Evolutionary conservation across 37 sponge, comb jelly and placozoan genomes (phyloP), one percentile per base, ranked within the genome.

Genomic region (Theonella swinhoei): DNA sequence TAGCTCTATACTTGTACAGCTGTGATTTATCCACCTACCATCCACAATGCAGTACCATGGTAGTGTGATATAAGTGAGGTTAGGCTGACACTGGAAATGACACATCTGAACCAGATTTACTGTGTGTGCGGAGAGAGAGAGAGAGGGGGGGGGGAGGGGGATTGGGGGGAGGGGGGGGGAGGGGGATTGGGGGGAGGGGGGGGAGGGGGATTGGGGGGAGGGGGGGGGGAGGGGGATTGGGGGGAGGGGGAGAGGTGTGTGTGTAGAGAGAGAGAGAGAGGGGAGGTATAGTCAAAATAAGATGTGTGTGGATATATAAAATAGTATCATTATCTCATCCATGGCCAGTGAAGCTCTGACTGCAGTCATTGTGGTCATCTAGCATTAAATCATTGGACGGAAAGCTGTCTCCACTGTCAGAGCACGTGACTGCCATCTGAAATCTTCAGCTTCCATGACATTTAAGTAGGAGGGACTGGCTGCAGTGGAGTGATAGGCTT

Each of bases 21-120:
- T n/a, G n/a, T n/a, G n/a, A n/a, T n/a, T n/a, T n/a, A n/a, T n/a
- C n/a, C 36, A 42, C 68, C 30, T 77, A 88, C 88, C 88, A 58
- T 82, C 72, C 33, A 82, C 25, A 3, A 88, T 67, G 37, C 5
- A 25, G 60, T 88, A 82, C 88, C 88, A 88, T 62, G 88, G 88
- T 14, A 88, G 43, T 35, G 68, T 75, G 9, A 88, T 37, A 29
- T 76, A 88, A 26, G 88, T 88, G 35, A 88, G 78, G 62, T n/a
- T 81, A 71, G 72, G 82, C 62, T 34, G 23, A 71, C 62, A 81
- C 54, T 47, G 54, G n/a, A n/a, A n/a, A n/a, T n/a, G n/a, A 7
- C 54, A 47, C 14, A 47, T 47, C 54, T 47, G 54, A 47, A 47
- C 54, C 54, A 47, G 54, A 47, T 14, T 47, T 47, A 14, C 54